Conservation (phyloP, 2,888 invertebrate species). For the Plutella xylostella region DNA sequence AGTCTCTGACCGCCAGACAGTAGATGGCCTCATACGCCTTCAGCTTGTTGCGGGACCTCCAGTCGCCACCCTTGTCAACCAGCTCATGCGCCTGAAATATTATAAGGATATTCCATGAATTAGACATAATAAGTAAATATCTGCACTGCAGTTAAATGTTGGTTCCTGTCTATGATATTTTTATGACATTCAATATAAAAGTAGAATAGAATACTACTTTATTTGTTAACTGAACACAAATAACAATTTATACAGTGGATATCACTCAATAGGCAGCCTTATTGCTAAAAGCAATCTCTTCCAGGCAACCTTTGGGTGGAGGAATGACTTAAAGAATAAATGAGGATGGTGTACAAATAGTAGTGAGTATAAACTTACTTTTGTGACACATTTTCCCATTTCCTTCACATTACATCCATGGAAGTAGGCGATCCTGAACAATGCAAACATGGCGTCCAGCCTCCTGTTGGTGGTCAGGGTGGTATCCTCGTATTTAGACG, state of each 20-base stretch:
- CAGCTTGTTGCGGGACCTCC: slow-evolving; percentile 97
- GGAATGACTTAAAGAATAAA: no score
- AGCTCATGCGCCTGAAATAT: slow-evolving; percentile 66
- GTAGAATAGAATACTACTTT: no score
- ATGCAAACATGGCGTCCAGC: slow-evolving; percentile 66
- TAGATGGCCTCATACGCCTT: slow-evolving; percentile 98
- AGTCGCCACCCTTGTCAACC: slow-evolving; percentile 99
- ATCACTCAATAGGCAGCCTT: no score
- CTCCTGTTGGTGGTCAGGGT: slow-evolving; percentile 67
- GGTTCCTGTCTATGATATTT: no score
- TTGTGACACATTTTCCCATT: slow-evolving; percentile 67
- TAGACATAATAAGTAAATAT: slow-evolving; percentile 14
- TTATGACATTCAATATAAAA: no score
- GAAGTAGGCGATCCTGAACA: slow-evolving; percentile 70
- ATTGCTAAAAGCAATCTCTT: no score
- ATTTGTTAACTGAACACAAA: no score
- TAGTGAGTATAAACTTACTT: no score
- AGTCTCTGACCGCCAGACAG: slow-evolving; percentile 95
- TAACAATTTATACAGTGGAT: no score
- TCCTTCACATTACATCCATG: slow-evolving; percentile 71
- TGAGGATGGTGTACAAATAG: no score
- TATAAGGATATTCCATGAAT: slow-evolving; percentile 9
- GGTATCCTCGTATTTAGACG: slow-evolving; percentile 64
- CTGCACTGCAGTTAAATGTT: no score
- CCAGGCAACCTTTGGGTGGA: no score